A percentile compares a stretch with the other conserved stretches of the same genome.
Conservation (phyloP, 2,113 vertebrate species). For the Microtus richardsoni region DNA sequence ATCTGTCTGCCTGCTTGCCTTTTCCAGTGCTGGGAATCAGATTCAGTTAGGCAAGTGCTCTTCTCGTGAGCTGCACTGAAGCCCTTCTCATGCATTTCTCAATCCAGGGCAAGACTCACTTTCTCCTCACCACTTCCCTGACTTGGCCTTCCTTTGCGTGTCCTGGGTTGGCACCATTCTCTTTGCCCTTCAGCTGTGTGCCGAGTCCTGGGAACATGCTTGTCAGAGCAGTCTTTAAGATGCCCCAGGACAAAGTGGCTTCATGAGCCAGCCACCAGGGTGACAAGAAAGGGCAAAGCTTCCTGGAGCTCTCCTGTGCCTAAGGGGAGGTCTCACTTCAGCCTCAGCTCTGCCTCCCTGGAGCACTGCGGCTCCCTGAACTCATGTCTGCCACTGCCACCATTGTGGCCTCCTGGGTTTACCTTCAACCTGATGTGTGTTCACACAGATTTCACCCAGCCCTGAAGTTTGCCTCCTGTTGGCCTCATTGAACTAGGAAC, state of each 20-base stretch:
- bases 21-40: not conserved
- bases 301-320: not conserved
- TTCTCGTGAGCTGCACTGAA: not conserved
- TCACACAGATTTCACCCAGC: not conserved
- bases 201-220: not conserved
- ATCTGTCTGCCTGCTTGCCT: not conserved
- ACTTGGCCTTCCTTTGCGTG: not conserved
- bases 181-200: not conserved
- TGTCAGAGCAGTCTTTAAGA: not conserved
- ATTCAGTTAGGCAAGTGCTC: not conserved
- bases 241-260: not conserved
- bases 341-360: not conserved
- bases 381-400: not conserved
- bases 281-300: not conserved
- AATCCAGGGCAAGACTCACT: not conserved
- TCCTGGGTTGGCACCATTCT: not conserved
- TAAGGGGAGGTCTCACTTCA: not conserved
- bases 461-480: not conserved
- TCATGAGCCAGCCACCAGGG: not conserved
- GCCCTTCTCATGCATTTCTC: not conserved
- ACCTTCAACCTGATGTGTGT: not conserved
- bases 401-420: not conserved
- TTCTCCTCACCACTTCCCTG: not conserved
- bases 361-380: not conserved
- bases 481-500: not conserved